A percentile compares a stretch with the other conserved stretches of the same genome.
Evolutionary conservation across 2,113 vertebrate genomes (phyloP).

Genomic region (Emydura subglobosa): DNA sequence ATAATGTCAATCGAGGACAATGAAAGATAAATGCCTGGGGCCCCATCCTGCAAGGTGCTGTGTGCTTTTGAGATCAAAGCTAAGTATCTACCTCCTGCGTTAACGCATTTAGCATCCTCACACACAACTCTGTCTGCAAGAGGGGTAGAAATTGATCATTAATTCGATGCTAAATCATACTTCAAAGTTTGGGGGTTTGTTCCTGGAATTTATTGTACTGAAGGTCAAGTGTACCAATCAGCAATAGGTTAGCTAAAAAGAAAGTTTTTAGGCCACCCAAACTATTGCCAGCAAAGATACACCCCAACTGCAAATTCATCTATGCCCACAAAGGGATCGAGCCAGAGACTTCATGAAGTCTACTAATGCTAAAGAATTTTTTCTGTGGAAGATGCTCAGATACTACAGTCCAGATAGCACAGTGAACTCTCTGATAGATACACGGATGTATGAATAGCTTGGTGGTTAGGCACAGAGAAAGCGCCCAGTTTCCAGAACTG

Average conservation of each 20-base stretch:
- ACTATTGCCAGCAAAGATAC: background rate
- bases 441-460: accelerated
- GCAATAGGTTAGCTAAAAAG: background rate
- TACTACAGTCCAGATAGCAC: background rate
- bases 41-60: background rate
- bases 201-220: background rate
- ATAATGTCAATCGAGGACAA: accelerated
- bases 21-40: background rate
- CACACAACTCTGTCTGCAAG: background rate
- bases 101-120: background rate
- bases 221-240: accelerated
- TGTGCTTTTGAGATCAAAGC: background rate
- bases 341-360: accelerated
- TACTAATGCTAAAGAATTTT: background rate
- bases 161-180: background rate
- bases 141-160: background rate
- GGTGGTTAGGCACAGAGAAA: background rate
- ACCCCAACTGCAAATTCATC: no score
- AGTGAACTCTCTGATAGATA: accelerated
- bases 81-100: accelerated
- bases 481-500: accelerated
- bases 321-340: accelerated
- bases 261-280: background rate
- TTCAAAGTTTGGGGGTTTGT: background rate
- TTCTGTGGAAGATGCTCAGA: accelerated